Conservation (phyloP, 2,888 invertebrate species). For the Sphaerophoria rueppellii region DNA sequence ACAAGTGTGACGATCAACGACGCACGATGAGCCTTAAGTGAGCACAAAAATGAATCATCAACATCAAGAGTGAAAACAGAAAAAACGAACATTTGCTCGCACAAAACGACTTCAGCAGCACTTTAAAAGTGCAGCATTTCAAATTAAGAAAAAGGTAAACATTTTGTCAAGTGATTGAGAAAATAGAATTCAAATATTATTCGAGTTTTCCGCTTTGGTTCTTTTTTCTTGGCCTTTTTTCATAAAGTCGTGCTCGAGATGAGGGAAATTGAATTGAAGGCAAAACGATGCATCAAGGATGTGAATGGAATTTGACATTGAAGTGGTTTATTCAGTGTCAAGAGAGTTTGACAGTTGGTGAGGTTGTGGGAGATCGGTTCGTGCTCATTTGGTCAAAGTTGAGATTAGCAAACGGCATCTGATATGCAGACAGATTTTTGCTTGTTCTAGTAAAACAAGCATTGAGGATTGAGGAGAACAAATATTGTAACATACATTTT, state of each 20-base stretch:
- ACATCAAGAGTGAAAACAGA: constrained; percentile 47
- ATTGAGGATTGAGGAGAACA: no score
- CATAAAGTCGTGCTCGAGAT: background rate
- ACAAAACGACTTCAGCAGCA: constrained; percentile 42
- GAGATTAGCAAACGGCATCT: constrained; percentile 31
- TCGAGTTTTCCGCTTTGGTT: constrained; percentile 20
- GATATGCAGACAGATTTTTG: background rate
- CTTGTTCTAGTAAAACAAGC: background rate
- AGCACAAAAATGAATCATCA: constrained; percentile 65
- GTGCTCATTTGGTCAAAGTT: constrained; percentile 63
- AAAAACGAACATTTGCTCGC: background rate
- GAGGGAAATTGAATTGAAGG: constrained; percentile 19
- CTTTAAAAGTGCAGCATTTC: constrained; percentile 54
- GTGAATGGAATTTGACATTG: constrained; percentile 55
- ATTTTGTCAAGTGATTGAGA: constrained; percentile 62
- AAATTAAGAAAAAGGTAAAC: constrained; percentile 59
- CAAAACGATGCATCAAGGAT: constrained; percentile 52
- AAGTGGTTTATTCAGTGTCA: constrained; percentile 62
- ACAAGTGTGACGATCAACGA: background rate
- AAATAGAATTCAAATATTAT: constrained; percentile 47
- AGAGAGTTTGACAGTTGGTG: constrained; percentile 1
- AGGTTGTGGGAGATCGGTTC: constrained; percentile 41
- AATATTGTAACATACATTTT: no score
- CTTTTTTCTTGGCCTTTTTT: background rate
- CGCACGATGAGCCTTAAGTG: background rate